These are phyloP conservation scores for Barypeithes pellucidus DNA, from an alignment of 2,888 invertebrate genomes.

Conservation along the genomic window DNA sequence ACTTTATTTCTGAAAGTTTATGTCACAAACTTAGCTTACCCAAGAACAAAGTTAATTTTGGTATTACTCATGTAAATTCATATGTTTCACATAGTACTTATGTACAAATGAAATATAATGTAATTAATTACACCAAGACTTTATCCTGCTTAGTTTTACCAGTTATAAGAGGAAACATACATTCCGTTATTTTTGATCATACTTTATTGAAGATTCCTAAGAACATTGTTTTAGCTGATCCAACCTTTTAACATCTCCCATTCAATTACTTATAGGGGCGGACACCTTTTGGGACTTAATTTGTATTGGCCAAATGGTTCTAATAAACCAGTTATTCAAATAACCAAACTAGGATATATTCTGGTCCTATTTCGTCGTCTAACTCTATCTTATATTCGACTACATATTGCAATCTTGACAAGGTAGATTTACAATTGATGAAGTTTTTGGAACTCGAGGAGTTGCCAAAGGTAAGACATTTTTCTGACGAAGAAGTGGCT, in stretches of 20 bases:
- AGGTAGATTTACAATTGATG: conserved; percentile 27
- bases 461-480: conserved; percentile 14
- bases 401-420: background rate
- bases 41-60: background rate
- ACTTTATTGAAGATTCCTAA: conserved; percentile 33
- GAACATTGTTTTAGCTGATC: conserved; percentile 47
- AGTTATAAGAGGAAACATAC: conserved; percentile 35
- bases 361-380: conserved; percentile 36
- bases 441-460: conserved; percentile 51
- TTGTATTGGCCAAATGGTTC: conserved; percentile 40
- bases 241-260: conserved; percentile 24
- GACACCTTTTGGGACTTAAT: conserved; percentile 39
- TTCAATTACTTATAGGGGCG: conserved; percentile 43
- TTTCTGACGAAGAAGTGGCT: conserved; percentile 44
- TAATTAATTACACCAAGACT: background rate
- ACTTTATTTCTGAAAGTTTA: conserved; percentile 39
- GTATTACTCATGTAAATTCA: conserved; percentile 20
- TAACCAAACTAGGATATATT: conserved; percentile 50
- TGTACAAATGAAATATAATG: conserved; percentile 19
- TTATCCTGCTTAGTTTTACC: conserved; percentile 32
- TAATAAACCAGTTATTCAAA: conserved; percentile 42
- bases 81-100: background rate
- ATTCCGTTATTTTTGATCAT: conserved; percentile 19
- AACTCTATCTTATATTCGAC: background rate
- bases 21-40: conserved; percentile 8